Evolutionary conservation across 2,797 vertebrate species (phyloP).

Genomic region (Typhlichthys subterraneus): DNA sequence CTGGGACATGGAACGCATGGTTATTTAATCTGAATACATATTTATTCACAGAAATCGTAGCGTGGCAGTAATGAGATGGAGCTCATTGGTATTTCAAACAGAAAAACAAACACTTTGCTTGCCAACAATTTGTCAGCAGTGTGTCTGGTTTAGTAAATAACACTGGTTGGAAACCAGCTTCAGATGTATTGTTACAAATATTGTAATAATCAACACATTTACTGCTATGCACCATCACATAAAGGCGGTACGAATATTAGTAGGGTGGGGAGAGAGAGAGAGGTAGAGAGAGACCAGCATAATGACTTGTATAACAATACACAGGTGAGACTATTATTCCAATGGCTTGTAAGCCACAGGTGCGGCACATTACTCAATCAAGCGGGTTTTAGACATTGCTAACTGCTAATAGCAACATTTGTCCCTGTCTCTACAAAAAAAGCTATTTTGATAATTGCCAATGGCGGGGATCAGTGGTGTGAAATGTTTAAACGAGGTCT

Average conservation of each 20-base stretch:
- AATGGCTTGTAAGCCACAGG: conserved; percentile 26
- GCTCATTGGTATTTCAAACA: conserved; percentile 13
- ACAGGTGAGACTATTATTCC: conserved; percentile 18
- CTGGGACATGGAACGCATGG: conserved; percentile 9
- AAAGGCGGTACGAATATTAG: neutral
- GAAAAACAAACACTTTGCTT: neutral
- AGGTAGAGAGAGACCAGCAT: neutral
- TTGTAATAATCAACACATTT: too few species aligned
- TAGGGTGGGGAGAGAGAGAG: neutral
- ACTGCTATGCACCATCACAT: too few species aligned
- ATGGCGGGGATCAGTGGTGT: conserved; percentile 60
- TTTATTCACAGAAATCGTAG: conserved; percentile 25
- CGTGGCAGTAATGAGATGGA: conserved; percentile 12
- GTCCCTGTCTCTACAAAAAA: conserved; percentile 53
- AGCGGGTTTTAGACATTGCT: conserved; percentile 34
- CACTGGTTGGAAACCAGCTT: too few species aligned
- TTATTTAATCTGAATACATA: conserved; percentile 21
- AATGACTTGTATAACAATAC: conserved; percentile 12
- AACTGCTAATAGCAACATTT: conserved; percentile 57
- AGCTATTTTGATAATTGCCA: conserved; percentile 70
- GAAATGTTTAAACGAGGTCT: conserved; percentile 58
- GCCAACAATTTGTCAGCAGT: conserved; percentile 17
- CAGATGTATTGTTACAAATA: too few species aligned
- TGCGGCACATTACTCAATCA: conserved; percentile 46
- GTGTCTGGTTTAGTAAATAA: neutral